Conservation (phyloP, 1,140 invertebrate species). For the Proctacanthus coquilletti region DNA sequence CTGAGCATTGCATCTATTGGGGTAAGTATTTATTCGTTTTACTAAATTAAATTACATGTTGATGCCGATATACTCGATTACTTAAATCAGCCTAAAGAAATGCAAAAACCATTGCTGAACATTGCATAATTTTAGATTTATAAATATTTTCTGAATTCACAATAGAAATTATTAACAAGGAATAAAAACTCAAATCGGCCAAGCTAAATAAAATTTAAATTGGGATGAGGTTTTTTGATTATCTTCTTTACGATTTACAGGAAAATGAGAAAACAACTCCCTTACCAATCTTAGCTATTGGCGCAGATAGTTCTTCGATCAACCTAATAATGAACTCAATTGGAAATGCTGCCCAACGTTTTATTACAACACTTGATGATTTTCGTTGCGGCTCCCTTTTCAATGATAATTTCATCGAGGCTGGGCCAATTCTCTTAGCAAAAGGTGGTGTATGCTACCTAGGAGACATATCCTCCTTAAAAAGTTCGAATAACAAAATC, state of each 20-base stretch:
- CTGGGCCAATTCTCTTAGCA: slow-evolving; percentile 18
- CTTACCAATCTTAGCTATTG: slow-evolving; percentile 17
- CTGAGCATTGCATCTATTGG: slow-evolving; percentile 14
- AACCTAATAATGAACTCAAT: slow-evolving; percentile 13
- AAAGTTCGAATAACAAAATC: slow-evolving; percentile 11
- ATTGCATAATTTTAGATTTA: no score
- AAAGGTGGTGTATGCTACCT: slow-evolving; percentile 20
- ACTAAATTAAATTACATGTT: no score
- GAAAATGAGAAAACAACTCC: slow-evolving; percentile 8
- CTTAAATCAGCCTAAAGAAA: no score
- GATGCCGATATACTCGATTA: no score
- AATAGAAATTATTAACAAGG: no score
- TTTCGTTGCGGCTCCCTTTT: slow-evolving; percentile 6
- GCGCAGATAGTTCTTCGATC: slow-evolving; percentile 12
- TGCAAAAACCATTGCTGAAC: no score
- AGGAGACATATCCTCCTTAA: slow-evolving; percentile 21
- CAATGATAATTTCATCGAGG: slow-evolving; percentile 15
- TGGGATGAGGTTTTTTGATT: background rate
- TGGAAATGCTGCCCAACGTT: slow-evolving; percentile 18
- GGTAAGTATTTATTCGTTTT: slow-evolving; percentile 9
- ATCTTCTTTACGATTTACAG: background rate
- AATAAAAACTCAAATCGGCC: no score
- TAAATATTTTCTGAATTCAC: no score
- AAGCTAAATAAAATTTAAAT: no score
- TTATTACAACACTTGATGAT: slow-evolving; percentile 10